Base-by-base conservation (phyloP, 2,888 invertebrate species). In the Trissolcus brochymenae region DNA sequence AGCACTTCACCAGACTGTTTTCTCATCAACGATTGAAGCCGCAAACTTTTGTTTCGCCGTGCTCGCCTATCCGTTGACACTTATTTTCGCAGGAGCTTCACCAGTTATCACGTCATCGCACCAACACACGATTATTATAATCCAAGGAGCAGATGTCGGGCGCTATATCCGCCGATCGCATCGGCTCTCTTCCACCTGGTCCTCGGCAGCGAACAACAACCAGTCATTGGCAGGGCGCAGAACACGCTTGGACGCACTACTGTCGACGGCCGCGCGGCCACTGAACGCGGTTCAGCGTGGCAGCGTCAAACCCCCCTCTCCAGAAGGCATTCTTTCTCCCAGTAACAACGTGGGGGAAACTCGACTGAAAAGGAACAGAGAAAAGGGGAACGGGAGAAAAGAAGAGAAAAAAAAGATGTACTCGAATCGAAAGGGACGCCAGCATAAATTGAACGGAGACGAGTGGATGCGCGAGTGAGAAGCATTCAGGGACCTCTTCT, bases 241-340 rank as follows among this genome's bases (percentile, higher is more conserved):
- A 53, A 50, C 71, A 17, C 60, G 74, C 70, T 81, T 71, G 76
- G 80, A 66, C 81, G 82, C 84, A 83, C 84, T 82, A 84, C 84
- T 83, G 81, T 85, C 88, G 85, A 88, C 88, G 87, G 87, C 87
- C 88, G 88, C 88, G 87, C 89, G 86, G 85, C 86, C 88, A 89
- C 89, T 89, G 88, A 89, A 85, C 86, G 84, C 83, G 82, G 83
- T 84, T 84, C 85, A 86, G 87, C 87, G 84, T 82, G 81, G 83
- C 84, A 79, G 83, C 83, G 78, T 79, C 81, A 72, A 83, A 81
- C 79, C 84, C 86, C 87, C 86, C 83, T 82, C 85, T 81, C 60
- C 59, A 54, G 66, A 55, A 66, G 67, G 75, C 74, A 78, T 79
- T 80, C 79, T 81, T 80, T 78, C 75, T 59, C 76, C 57, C 67